phyloP scores from a whole-genome alignment of 2,888 invertebrate species.

The Lasioglossum zephyrum region DNA sequence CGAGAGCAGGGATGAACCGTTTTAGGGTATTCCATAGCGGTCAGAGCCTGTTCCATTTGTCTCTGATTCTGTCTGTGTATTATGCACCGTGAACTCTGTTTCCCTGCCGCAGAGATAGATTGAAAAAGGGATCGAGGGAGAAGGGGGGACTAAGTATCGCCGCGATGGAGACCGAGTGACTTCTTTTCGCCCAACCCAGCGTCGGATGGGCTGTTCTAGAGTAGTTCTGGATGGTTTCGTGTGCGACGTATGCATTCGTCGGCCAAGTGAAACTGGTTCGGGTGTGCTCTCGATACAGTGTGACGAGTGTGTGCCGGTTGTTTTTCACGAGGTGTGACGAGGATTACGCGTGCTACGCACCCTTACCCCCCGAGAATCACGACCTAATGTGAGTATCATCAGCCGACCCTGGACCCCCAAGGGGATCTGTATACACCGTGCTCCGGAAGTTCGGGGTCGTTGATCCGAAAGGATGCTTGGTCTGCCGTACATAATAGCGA shows the following conservation, averaged over 20 bases:
- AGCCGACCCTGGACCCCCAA: neutral
- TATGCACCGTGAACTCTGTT: constrained; percentile 14
- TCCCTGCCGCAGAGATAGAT: neutral
- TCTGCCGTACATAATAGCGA: neutral
- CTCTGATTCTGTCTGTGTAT: neutral
- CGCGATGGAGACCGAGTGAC: constrained; percentile 62
- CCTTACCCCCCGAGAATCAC: constrained; percentile 15
- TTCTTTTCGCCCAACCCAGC: constrained; percentile 10
- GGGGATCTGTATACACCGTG: neutral
- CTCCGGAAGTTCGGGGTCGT: constrained; percentile 9
- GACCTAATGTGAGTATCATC: constrained; percentile 44
- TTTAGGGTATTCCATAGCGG: neutral
- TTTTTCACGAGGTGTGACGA: constrained; percentile 47
- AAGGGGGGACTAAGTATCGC: constrained; percentile 1
- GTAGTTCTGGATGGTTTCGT: constrained; percentile 65
- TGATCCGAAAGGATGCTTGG: neutral
- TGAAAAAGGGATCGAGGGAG: neutral
- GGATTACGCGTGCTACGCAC: constrained; percentile 60
- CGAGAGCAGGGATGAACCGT: neutral
- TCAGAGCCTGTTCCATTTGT: neutral
- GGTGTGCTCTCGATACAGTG: constrained; percentile 64
- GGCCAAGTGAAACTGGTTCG: constrained; percentile 60
- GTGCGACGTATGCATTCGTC: constrained; percentile 37
- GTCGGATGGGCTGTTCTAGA: constrained; percentile 39
- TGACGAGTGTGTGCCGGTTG: constrained; percentile 56